These are phyloP conservation scores for Lepidostoma basale DNA, from an alignment of 1,140 invertebrate species.

Conservation along the genomic window DNA sequence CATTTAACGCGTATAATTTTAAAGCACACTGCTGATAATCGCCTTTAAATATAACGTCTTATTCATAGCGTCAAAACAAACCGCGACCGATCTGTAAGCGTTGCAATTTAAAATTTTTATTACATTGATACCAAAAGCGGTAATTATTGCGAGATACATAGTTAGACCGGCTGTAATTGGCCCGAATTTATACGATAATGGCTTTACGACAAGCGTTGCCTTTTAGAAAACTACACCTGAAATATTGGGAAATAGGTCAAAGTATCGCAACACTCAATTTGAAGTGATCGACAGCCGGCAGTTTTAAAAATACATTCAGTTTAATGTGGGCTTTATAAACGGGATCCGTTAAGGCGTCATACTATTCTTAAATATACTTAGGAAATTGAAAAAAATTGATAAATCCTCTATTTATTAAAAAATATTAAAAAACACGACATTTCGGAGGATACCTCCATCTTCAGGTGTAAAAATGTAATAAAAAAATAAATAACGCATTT, in stretches of 20 bases:
- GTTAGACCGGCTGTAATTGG: neutral
- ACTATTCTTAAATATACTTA: too few relatives aligned
- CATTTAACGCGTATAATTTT: neutral
- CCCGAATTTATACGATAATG: neutral
- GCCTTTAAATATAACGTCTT: neutral
- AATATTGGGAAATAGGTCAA: slow-evolving; percentile 5
- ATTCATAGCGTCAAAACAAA: neutral
- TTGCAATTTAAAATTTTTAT: slow-evolving; percentile 12
- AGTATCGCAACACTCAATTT: slow-evolving; percentile 3
- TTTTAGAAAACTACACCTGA: slow-evolving; percentile 13
- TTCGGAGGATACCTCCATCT: too few relatives aligned
- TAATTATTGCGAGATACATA: neutral
- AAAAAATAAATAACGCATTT: too few relatives aligned
- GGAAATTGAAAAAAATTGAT: too few relatives aligned
- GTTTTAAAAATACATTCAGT: neutral
- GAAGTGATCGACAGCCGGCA: slow-evolving; percentile 9
- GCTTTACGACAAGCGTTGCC: neutral
- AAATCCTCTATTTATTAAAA: too few relatives aligned
- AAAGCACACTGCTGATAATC: neutral
- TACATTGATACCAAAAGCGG: neutral
- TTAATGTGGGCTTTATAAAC: too few relatives aligned
- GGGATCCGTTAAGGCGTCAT: too few relatives aligned
- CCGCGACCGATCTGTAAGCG: neutral
- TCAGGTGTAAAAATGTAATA: too few relatives aligned
- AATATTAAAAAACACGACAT: too few relatives aligned